phyloP scores from a whole-genome alignment of 2,797 vertebrate species.

The Threskiornis aethiopicus region DNA sequence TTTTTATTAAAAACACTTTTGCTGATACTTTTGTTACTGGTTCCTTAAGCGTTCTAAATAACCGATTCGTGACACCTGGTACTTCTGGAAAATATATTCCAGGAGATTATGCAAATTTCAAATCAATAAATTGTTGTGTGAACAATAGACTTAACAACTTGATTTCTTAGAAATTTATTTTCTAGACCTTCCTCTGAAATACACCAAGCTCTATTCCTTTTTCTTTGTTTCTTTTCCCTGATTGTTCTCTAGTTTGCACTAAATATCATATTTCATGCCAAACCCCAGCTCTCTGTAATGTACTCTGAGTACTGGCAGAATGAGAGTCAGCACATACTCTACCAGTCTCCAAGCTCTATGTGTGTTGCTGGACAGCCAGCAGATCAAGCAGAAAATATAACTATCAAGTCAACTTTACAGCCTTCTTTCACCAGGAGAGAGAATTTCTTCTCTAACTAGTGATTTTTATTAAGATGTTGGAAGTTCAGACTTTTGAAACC shows the following conservation, averaged over 20 bases:
- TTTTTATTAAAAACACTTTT: no score
- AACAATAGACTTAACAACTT: neutral
- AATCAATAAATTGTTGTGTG: neutral
- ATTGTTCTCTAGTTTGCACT: neutral
- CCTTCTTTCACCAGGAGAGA: neutral
- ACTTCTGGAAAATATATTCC: neutral
- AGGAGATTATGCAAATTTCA: neutral
- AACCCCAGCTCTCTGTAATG: neutral
- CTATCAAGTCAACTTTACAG: neutral
- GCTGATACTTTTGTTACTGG: no score
- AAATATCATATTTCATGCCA: neutral
- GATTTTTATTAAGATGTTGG: neutral
- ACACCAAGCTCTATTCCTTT: neutral
- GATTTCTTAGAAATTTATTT: neutral
- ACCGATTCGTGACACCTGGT: neutral
- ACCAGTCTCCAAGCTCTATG: neutral
- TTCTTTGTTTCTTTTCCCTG: neutral
- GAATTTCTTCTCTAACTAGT: neutral
- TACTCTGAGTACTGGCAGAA: neutral
- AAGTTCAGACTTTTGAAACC: neutral
- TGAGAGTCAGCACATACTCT: neutral
- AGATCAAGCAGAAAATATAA: neutral
- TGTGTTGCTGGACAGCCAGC: neutral
- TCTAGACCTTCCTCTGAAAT: neutral
- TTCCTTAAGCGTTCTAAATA: no score